phyloP scores from a whole-genome alignment of 37 sponge, comb jelly and placozoan species.

The Ephydatia muelleri region DNA sequence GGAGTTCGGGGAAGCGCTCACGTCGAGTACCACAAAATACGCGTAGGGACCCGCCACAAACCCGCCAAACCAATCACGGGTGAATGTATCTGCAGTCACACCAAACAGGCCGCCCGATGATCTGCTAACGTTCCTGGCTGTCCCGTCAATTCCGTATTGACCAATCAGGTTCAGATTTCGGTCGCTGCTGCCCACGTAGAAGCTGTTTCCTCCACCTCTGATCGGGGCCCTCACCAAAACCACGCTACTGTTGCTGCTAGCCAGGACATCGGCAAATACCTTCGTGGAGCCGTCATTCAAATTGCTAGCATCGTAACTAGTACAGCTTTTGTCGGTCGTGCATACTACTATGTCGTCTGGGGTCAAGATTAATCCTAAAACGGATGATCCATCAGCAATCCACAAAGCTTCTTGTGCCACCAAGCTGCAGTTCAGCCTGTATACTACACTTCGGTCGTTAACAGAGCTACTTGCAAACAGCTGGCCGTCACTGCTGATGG shows the following conservation, averaged over 20 bases:
- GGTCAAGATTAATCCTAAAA: background rate
- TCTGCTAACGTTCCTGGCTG: background rate
- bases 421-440: background rate
- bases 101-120: background rate
- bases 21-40: slow-evolving; percentile 9
- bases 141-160: background rate
- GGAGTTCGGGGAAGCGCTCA: background rate
- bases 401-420: background rate
- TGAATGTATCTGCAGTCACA: background rate
- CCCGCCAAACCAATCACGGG: background rate
- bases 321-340: background rate
- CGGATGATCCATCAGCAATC: background rate
- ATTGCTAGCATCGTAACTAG: background rate
- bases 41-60: background rate
- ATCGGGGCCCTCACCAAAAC: background rate
- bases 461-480: background rate
- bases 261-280: background rate
- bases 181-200: background rate
- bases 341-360: background rate
- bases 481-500: background rate
- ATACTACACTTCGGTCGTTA: background rate
- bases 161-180: background rate
- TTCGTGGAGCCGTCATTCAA: background rate
- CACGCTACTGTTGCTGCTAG: background rate
- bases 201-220: background rate